Evolutionary conservation across 2,888 invertebrate genomes (phyloP), one percentile per base, ranked within the genome.

Genomic region (Phoenoteleia sp.): DNA sequence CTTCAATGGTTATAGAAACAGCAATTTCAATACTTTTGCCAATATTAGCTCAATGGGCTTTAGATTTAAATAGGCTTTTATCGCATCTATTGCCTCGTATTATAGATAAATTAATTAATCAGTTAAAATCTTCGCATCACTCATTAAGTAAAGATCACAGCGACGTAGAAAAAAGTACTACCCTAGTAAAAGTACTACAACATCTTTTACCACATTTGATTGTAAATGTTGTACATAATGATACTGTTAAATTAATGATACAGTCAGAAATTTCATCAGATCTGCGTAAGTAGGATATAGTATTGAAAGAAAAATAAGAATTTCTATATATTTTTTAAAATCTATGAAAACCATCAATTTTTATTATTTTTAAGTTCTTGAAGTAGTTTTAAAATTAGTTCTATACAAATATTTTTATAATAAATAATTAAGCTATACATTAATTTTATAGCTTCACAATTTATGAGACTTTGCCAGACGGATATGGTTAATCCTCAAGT

Each of bases 11-110:
- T 5, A 94, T 95, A 11, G 94, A 94, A 67, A 93, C 95, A 39
- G 94, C 95, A 15, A 94, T 94, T 25, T 94, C 95, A 76, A 92
- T 95, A 49, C 94, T 96, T 64, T 94, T 96, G 85, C 96, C 96
- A 1, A 95, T 96, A 33, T 92, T 96, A 81, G 96, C 96, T 0
- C 94, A 95, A 89, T 96, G 96, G 96, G 95, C 96, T 2, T 92
- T 95, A 45, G 94, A 95, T 66, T 91, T 95, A 82, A 95, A 94
- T 67, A 94, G 94, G 60, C 91, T 96, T 75, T 95, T 95, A 89
- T 94, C 95, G 86, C 94, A 95, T 89, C 91, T 95, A 29, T 87
- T 95, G 29, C 90, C 92, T 19, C 90, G 93, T 4, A 88, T 93
- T 13, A 84, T 92, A 11, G 72, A 87, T 2, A 93, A 93, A 86